Evolutionary conservation across 2,797 vertebrate genomes (phyloP).

Genomic region (Melanotaenia pygmaea): DNA sequence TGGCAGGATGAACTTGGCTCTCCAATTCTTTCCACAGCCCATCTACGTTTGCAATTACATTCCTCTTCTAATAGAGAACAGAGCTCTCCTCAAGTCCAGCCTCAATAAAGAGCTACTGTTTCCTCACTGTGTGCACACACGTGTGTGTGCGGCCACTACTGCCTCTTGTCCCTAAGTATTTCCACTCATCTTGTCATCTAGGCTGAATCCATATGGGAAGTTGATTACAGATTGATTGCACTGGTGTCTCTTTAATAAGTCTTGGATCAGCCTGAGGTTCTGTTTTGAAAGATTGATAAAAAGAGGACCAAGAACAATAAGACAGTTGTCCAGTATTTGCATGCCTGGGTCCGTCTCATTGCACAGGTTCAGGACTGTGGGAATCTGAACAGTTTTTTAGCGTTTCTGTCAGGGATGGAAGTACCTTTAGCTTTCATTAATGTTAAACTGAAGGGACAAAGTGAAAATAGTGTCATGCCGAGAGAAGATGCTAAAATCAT

Average conservation of each 20-base stretch:
- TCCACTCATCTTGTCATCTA: conserved; percentile 72
- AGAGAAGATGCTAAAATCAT: not conserved
- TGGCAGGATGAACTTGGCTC: conserved; percentile 64
- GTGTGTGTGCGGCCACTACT: conserved; percentile 60
- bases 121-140: conserved; percentile 44
- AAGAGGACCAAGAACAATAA: conserved; percentile 51
- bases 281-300: conserved; percentile 56
- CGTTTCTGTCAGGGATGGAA: conserved; percentile 1
- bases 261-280: conserved; percentile 49
- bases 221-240: conserved; percentile 79
- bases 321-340: conserved; percentile 45
- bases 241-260: conserved; percentile 62
- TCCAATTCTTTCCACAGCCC: conserved; percentile 59
- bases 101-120: conserved; percentile 81
- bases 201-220: conserved; percentile 72
- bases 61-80: conserved; percentile 80
- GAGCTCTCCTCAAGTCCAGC: conserved; percentile 60
- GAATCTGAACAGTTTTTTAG: conserved; percentile 11
- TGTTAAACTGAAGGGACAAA: not conserved
- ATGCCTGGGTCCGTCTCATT: conserved; percentile 14
- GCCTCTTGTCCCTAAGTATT: conserved; percentile 67
- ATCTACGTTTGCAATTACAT: conserved; percentile 79
- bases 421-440: not conserved
- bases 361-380: conserved; percentile 12
- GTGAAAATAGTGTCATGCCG: not conserved